Conservation (phyloP, 2,797 vertebrate genomes). For the Sebastes itinus region DNA sequence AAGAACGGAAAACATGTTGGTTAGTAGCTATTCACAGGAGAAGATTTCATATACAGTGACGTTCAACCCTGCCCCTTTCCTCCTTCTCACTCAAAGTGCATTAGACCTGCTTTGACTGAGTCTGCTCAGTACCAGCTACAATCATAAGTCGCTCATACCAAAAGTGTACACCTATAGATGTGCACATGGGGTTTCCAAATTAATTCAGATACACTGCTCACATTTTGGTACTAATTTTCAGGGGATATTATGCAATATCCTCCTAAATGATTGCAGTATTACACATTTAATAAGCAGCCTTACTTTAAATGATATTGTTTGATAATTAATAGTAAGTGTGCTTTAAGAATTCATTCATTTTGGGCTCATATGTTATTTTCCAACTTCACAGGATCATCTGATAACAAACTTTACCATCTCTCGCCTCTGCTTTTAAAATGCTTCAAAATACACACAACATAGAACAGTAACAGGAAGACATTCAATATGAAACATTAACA, state of each 20-base stretch:
- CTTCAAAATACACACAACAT: conserved; percentile 47
- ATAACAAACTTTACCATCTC: conserved; percentile 17
- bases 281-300: conserved; percentile 14
- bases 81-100: conserved; percentile 46
- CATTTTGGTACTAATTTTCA: background rate
- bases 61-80: conserved; percentile 15
- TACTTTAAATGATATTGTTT: background rate
- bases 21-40: conserved; percentile 54
- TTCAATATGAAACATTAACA: conserved; percentile 70
- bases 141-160: conserved; percentile 62
- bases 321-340: conserved; percentile 28
- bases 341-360: conserved; percentile 26
- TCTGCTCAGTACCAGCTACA: conserved; percentile 60
- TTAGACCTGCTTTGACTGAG: conserved; percentile 36
- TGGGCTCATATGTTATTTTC: background rate
- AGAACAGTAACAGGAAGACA: conserved; percentile 68
- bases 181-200: conserved; percentile 6
- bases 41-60: conserved; percentile 37
- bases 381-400: conserved; percentile 19
- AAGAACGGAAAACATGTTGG: conserved; percentile 37
- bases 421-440: conserved; percentile 32
- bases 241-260: background rate
- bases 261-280: conserved; percentile 4
- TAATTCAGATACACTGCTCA: conserved; percentile 8
- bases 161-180: conserved; percentile 14